Conservation (phyloP, 92 coral and sea anemone genomes). For the Bergia puertoricense region DNA sequence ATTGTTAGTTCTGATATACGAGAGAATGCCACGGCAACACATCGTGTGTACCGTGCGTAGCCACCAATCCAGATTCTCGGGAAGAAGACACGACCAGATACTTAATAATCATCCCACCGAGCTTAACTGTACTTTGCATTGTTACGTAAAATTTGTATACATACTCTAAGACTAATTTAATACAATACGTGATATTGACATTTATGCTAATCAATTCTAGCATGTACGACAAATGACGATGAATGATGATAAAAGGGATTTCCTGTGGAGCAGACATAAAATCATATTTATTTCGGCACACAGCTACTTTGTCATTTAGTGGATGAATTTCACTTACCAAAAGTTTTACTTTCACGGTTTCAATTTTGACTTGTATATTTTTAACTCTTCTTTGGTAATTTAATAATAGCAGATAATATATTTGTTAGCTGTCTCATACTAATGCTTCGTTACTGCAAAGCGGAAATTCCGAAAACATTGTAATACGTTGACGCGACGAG, state of each 20-base stretch:
- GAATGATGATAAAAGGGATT: too few species aligned
- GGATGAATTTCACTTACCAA: not conserved
- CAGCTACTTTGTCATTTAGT: not conserved
- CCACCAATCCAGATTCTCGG: not conserved
- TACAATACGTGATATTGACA: not conserved
- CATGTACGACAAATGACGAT: too few species aligned
- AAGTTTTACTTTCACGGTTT: not conserved
- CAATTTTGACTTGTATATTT: too few species aligned
- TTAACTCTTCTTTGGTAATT: not conserved
- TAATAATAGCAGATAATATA: not conserved
- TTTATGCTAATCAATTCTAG: not conserved
- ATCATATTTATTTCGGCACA: not conserved
- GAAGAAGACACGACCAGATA: not conserved
- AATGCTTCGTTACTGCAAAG: too few species aligned
- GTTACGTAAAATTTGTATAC: not conserved
- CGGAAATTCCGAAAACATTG: not conserved
- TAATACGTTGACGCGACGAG: not conserved
- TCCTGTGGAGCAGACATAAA: too few species aligned
- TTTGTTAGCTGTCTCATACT: not conserved
- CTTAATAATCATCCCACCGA: not conserved
- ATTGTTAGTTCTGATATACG: not conserved
- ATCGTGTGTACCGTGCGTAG: not conserved
- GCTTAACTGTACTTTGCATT: not conserved
- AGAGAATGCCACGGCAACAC: slow-evolving; percentile 1
- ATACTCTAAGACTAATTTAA: not conserved